Base-by-base conservation (phyloP, 2,797 vertebrate genomes). In the Oryzias sinensis region DNA sequence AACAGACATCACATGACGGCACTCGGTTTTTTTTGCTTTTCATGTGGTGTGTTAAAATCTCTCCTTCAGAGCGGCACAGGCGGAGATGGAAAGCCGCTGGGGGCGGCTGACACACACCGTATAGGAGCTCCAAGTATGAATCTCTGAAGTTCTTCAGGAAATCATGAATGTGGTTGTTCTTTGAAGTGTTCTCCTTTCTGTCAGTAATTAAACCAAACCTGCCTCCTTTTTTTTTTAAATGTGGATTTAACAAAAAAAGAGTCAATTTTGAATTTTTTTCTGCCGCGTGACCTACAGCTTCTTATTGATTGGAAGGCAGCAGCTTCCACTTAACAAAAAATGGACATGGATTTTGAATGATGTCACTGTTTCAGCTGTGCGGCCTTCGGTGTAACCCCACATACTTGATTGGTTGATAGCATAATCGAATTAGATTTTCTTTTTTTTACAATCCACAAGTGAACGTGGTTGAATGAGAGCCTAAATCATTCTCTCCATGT, bases 1-100 rank as follows among this genome's bases (percentile, higher is more conserved):
- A 82, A 59, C 53, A 70, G 65, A 66, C 68, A 83, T 91, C 91
- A 91, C 88, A 89, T 89, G 90, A 83, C 78, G 7, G 64, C 3
- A 72, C 74, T 79, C 59, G 57, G 76, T 76, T 57, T 59, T 59
- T 18, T 59, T 65, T n/a, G 25, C 40, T 76, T 66, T 87, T 83
- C 68, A 85, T 87, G 82, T 81, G 77, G 61, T 71, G 58, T 61
- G 57, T 72, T 70, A 56, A 83, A 74, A 65, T 54, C 53, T 11
- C 33, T 78, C 59, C 76, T 81, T 77, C 52, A 75, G 33, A 66
- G 57, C 6, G 45, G 43, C 49, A 0, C 11, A 17, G 17, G 54
- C 20, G 27, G 16, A 53, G 52, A 54, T 13, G 16, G 44, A 58
- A 60, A 16, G 17, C n/a, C 53, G 24, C 2, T 5, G 60, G 49